Base-by-base conservation (phyloP, 2,888 invertebrate species). In the Bugula neritina region DNA sequence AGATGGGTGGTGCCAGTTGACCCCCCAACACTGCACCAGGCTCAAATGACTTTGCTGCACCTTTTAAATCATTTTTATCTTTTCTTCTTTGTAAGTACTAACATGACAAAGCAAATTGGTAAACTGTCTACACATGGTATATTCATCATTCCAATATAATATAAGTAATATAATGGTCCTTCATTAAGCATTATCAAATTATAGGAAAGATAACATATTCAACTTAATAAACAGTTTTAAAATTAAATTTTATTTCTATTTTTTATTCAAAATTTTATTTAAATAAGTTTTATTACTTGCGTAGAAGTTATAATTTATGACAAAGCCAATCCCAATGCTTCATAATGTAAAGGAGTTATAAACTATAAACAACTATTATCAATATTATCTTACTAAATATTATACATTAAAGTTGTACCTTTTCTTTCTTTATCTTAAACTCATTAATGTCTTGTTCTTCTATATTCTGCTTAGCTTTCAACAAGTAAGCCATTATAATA, bases 381-480 rank as follows among this genome's bases (percentile, higher is more conserved):
- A n/a, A n/a, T n/a, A n/a, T n/a, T n/a, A n/a, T n/a, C n/a, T n/a
- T n/a, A n/a, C n/a, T n/a, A n/a, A n/a, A n/a, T n/a, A n/a, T n/a
- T n/a, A n/a, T n/a, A n/a, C 43, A 5, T 43, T 17, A 43, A 17
- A 43, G 43, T 10, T 17, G 5, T 43, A 63, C 63, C 34, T 63
- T 63, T 27, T 63, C 63, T n/a, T 63, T 63, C 27, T 63, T 63
- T 13, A 27, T 5, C 27, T 63, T 63, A n/a, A 63, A 63, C 31
- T 63, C 63, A 27, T 3, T 5, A 31, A 29, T 10, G 31, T 63
- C 63, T 31, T 63, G 63, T 5, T 13, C 5, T 27, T 63, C 63
- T 13, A 63, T 63, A 27, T 63, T 63, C 34, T 31, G 21, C 63
- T 63, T 63, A 34, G 63, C 63, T 31, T 63, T 63, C 2, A 63